phyloP scores from a whole-genome alignment of 2,888 invertebrate genomes.

The Caprella mutica region DNA sequence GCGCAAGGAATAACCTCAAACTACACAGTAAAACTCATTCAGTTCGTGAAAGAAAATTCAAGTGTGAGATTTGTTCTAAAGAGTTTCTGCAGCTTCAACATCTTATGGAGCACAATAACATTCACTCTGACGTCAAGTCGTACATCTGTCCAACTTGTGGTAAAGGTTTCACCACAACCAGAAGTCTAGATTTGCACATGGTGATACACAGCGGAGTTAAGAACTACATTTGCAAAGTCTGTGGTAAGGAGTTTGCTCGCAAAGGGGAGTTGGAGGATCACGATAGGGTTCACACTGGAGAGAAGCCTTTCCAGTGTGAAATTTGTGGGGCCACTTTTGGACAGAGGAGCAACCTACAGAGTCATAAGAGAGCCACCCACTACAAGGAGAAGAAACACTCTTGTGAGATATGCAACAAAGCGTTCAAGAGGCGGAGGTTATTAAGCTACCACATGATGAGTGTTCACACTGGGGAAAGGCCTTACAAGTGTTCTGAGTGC shows the following conservation, averaged over 20 bases:
- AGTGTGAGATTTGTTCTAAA: slow-evolving; percentile 46
- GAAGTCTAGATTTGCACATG: slow-evolving; percentile 30
- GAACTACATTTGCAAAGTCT: slow-evolving; percentile 31
- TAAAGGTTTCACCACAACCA: slow-evolving; percentile 54
- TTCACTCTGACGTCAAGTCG: slow-evolving; percentile 62
- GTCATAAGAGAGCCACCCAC: slow-evolving; percentile 67
- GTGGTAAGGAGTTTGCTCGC: slow-evolving; percentile 39
- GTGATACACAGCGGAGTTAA: slow-evolving; percentile 32
- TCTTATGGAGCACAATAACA: slow-evolving; percentile 62
- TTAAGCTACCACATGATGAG: slow-evolving; percentile 41
- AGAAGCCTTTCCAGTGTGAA: slow-evolving; percentile 51
- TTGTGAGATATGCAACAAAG: slow-evolving; percentile 31
- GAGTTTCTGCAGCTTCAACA: slow-evolving; percentile 67
- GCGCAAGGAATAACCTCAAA: slow-evolving; percentile 27
- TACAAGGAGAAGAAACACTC: slow-evolving; percentile 50
- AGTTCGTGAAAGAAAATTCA: slow-evolving; percentile 24
- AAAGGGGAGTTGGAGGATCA: slow-evolving; percentile 69
- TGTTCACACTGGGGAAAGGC: slow-evolving; percentile 34
- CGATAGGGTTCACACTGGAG: slow-evolving; percentile 61
- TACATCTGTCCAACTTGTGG: slow-evolving; percentile 58
- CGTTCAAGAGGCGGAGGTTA: slow-evolving; percentile 34
- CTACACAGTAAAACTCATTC: slow-evolving; percentile 31
- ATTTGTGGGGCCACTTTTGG: slow-evolving; percentile 66
- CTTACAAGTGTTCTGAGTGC: slow-evolving; percentile 30
- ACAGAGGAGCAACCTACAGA: slow-evolving; percentile 68